Evolutionary conservation across 2,797 vertebrate genomes (phyloP), one percentile per base, ranked within the genome.

Genomic region (Notolabrus celidotus): DNA sequence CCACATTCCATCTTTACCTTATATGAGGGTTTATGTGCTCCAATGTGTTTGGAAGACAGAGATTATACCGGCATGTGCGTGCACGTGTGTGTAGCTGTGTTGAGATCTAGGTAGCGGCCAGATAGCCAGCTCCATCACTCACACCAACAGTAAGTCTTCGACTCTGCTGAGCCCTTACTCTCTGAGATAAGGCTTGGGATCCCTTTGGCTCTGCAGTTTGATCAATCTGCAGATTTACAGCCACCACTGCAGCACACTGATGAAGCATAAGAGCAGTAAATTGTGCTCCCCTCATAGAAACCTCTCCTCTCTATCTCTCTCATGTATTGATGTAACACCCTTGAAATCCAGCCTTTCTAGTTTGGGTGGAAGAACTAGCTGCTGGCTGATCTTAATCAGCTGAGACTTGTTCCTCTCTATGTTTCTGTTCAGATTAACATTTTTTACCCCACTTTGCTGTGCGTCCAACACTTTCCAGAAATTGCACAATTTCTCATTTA

Each of bases 191-290:
- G 89, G 84, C 85, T 87, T 67, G 31, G 85, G 88, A 84, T 89
- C 82, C 83, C 80, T 77, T 78, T 74, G 76, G 83, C 80, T 74
- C 84, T 87, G 76, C 83, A 87, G 86, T 89, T 86, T 92, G 87
- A 92, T 92, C 91, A 92, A 91, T 90, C 91, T 87, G 79, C 81
- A 85, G 90, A 92, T 93, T 93, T 92, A 92, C 85, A 83, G 79
- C 81, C 82, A 67, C 76, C 75, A 73, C 88, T 86, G 88, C 90
- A 83, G 87, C 82, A 82, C 88, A 86, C 82, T 88, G 85, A 92
- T 90, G 84, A 91, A 88, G 86, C 86, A 80, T 87, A 87, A 89
- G 90, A 87, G 80, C 82, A 76, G 79, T 92, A 91, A 88, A 92
- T 92, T 90, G 60, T 73, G 54, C 65, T 80, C 76, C 79, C 69